These are phyloP conservation scores for Agrochola circellaris DNA, from an alignment of 2,888 invertebrate genomes.

Conservation along the genomic window DNA sequence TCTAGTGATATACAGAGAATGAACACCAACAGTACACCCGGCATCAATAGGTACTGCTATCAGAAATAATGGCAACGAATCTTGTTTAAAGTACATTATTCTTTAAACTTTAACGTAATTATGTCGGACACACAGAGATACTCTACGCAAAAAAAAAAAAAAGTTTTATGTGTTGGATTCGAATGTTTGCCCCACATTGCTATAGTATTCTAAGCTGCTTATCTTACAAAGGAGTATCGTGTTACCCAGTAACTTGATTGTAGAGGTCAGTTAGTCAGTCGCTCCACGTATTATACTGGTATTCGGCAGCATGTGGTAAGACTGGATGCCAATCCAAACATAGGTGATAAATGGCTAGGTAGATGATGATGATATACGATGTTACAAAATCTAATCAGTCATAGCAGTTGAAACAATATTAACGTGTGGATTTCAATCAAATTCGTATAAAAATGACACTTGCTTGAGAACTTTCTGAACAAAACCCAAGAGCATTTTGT, in stretches of 20 bases:
- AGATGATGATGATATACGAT: not conserved
- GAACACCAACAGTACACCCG: not conserved
- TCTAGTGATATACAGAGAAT: not conserved
- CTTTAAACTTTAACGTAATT: not conserved
- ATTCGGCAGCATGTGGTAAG: no score
- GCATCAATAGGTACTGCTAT: not conserved
- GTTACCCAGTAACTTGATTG: no score
- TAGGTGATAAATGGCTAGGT: no score
- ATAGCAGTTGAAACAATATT: no score
- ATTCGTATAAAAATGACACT: not conserved
- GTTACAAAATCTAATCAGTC: not conserved
- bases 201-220: not conserved
- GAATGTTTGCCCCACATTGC: not conserved
- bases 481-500: no score
- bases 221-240: no score
- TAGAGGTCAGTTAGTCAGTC: no score
- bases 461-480: not conserved
- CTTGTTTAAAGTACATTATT: not conserved
- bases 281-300: no score
- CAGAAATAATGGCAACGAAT: not conserved
- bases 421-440: not conserved
- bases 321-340: no score
- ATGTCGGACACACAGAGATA: slow-evolving; percentile 12
- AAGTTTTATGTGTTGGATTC: not conserved
- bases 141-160: not conserved